Conservation (phyloP, 2,113 vertebrate species). For the Myotis brandtii region DNA sequence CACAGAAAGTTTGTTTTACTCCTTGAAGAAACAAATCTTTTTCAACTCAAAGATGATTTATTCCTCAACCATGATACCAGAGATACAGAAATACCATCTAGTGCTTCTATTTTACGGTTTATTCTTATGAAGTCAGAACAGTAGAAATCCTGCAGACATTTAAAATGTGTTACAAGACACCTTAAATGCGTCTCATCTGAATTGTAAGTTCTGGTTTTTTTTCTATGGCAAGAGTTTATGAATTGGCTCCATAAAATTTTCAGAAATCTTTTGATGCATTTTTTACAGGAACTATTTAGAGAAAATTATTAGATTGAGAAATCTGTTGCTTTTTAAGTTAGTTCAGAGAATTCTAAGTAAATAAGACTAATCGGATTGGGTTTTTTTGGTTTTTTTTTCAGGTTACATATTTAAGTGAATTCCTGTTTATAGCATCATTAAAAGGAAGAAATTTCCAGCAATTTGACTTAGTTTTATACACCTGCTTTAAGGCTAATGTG, state of each 20-base stretch:
- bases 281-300: neutral
- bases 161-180: neutral
- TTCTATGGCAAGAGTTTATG: neutral
- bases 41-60: conserved; percentile 49
- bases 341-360: conserved; percentile 27
- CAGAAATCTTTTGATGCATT: conserved; percentile 24
- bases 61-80: neutral
- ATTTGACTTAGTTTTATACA: conserved; percentile 25
- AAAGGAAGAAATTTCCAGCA: conserved; percentile 37
- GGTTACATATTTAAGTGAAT: conserved; percentile 53
- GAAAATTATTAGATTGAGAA: conserved; percentile 16
- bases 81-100: neutral
- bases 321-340: conserved; percentile 56
- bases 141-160: conserved; percentile 4
- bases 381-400: neutral
- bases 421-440: conserved; percentile 5
- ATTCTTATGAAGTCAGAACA: conserved; percentile 23
- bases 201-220: neutral
- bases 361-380: conserved; percentile 5
- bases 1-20: conserved; percentile 13
- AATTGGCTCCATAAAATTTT: conserved; percentile 30
- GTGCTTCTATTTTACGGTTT: conserved; percentile 40
- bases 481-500: neutral
- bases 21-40: conserved; percentile 15
- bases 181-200: neutral